Conservation (phyloP, 2,113 vertebrate genomes). For the Rhynchomys soricoides region DNA sequence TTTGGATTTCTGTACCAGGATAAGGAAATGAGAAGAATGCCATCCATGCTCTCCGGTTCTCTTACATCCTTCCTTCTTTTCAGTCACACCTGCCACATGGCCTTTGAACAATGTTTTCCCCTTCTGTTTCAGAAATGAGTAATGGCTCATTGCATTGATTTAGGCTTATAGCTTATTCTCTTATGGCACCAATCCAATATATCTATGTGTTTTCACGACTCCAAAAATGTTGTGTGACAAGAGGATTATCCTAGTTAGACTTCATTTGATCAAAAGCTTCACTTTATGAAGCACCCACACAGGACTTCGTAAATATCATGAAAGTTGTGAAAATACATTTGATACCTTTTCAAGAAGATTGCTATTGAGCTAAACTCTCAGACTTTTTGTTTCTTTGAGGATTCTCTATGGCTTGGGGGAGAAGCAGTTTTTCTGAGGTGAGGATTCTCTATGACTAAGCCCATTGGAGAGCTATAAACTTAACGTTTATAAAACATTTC, state of each 20-base stretch:
- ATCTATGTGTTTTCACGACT: not conserved
- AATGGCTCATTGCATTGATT: slow-evolving; percentile 36
- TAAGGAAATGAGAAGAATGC: slow-evolving; percentile 61
- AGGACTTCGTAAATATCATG: slow-evolving; percentile 17
- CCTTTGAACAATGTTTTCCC: not conserved
- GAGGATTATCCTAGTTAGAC: slow-evolving; percentile 2
- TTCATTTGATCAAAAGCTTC: slow-evolving; percentile 22
- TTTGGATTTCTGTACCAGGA: slow-evolving; percentile 49
- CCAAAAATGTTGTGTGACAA: not conserved
- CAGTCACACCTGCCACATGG: not conserved
- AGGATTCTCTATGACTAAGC: slow-evolving; percentile 14
- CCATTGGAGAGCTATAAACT: slow-evolving; percentile 11
- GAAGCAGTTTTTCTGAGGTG: not conserved
- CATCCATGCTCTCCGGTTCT: slow-evolving; percentile 11
- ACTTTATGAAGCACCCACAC: slow-evolving; percentile 34
- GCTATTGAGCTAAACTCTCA: not conserved
- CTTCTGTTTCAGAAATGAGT: slow-evolving; percentile 51
- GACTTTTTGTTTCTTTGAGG: slow-evolving; percentile 20
- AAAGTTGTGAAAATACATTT: slow-evolving; percentile 18
- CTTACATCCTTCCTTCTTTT: slow-evolving; percentile 65
- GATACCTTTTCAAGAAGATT: slow-evolving; percentile 18
- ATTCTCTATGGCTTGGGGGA: slow-evolving; percentile 42
- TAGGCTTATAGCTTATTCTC: slow-evolving; percentile 45
- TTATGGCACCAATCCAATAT: not conserved
- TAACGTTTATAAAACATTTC: slow-evolving; percentile 69